Base-by-base conservation (phyloP, 2,113 vertebrate genomes). In the Chionodraco myersi region DNA sequence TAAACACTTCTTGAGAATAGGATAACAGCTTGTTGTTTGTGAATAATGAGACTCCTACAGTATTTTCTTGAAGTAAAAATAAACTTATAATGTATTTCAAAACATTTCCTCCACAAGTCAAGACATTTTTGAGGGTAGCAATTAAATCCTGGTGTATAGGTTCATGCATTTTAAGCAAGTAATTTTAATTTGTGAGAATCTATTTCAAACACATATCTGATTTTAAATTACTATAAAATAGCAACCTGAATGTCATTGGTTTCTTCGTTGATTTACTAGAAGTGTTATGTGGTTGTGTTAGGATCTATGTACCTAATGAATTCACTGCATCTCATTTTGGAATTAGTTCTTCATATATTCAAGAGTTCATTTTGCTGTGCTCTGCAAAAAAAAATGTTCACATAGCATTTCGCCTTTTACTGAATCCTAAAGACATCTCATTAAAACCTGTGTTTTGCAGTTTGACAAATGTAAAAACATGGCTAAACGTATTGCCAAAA, bases 121-220 rank as follows among this genome's bases (percentile, higher is more conserved):
- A 65, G n/a, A 63, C 15, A 58, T 51, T 64, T 61, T 23, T 41
- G 18, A 82, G 44, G 8, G 30, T 18, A 58, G 63, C n/a, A 53
- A 64, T 41, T 62, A 44, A 6, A 47, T 47, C 16, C 10, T 30
- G 30, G 15, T 44, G 3, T 47, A 13, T 10, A 12, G 30, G 54
- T 34, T 6, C 36, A 52, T 71, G 51, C 44, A 74, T 73, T 56
- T 77, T n/a, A 76, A 76, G 21, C 15, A 41, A 26, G 57, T 6
- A 3, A 30, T 2, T 21, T 59, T 6, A 64, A 26, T 10, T 54
- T 36, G 36, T 47, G 49, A 14, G 34, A 11, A 21, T 49, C 16
- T 36, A 30, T 47, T 66, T 48, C 10, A 16, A 66, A 64, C 53
- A 48, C 59, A 47, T 44, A 45, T 71, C 10, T 79, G 1, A 62